Base-by-base conservation (phyloP, 2,797 vertebrate species). In the Austrolebias charrua region DNA sequence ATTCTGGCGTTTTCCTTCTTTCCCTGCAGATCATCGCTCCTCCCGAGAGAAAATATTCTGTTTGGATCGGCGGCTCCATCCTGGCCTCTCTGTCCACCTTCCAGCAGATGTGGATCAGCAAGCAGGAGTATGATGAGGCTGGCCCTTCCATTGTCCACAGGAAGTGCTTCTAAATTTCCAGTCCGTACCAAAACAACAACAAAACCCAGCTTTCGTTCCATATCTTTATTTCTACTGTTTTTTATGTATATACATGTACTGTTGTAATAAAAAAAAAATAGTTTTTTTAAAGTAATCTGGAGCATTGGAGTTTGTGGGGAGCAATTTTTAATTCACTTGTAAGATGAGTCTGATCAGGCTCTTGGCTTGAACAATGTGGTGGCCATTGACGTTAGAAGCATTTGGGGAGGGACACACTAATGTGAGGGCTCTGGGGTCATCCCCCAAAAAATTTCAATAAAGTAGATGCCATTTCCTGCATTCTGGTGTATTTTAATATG, bases 91-190 rank as follows among this genome's bases (percentile, higher is more conserved):
- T 99, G 90, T 99, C 97, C 91, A 98, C 97, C 92, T 99, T 99
- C 94, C 97, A 99, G 93, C 96, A 98, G 93, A 99, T 99, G 97
- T 99, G 97, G 97, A 98, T 98, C 95, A 98, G 92, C 89, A 99
- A 99, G 86, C 96, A 99, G 92, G 97, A 99, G 82, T 99, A 99
- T 0, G 97, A 99, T 51, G 97, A 99, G 83, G 94, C 97, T 0
- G 97, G 97, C 2, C 97, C 97, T 59, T 98, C 96, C 88, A 99
- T 98, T 52, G 97, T 99, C 73, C 97, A 98, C 92, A 94, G 96
- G 86, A 99, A 99, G 92, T 99, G 97, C 94, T 99, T 99, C 94
- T 99, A 98, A 95, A 91, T 69, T 20, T 75, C 72, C 79, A 83
- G 63, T 78, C 86, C 29, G 58, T 72, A 77, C 60, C 72, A 69